Evolutionary conservation across 2,113 vertebrate species (phyloP).

Genomic region (Gymnobelideus leadbeateri): DNA sequence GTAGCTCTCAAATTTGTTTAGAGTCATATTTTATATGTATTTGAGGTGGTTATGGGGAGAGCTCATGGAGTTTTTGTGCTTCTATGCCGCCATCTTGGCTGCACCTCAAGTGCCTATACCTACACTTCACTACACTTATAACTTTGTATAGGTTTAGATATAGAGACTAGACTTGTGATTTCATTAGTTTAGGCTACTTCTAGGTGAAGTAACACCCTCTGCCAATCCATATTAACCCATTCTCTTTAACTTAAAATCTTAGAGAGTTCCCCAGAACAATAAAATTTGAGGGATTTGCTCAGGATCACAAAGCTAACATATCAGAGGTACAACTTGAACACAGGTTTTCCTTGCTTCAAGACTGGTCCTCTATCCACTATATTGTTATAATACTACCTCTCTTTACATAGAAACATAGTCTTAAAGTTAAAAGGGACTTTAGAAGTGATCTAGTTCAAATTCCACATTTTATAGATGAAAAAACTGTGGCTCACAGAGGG

Average conservation of each 20-base stretch:
- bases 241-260: neutral
- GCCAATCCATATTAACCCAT: neutral
- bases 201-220: neutral
- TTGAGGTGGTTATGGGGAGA: too few species aligned
- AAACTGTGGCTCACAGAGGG: neutral
- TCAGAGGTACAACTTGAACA: neutral
- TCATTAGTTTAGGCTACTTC: neutral
- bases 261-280: too few species aligned
- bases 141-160: neutral
- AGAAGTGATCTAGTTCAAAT: neutral
- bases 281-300: neutral
- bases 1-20: too few species aligned
- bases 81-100: too few species aligned
- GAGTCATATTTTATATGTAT: too few species aligned
- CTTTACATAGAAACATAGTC: neutral
- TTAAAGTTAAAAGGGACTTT: neutral
- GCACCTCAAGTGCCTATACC: too few species aligned
- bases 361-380: neutral
- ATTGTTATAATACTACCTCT: neutral
- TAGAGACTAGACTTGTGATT: neutral
- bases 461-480: neutral
- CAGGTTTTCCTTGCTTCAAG: neutral
- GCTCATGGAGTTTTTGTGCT: too few species aligned
- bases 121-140: too few species aligned
- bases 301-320: neutral